Evolutionary conservation across 2,113 vertebrate genomes (phyloP).

Genomic region (Bucco capensis): DNA sequence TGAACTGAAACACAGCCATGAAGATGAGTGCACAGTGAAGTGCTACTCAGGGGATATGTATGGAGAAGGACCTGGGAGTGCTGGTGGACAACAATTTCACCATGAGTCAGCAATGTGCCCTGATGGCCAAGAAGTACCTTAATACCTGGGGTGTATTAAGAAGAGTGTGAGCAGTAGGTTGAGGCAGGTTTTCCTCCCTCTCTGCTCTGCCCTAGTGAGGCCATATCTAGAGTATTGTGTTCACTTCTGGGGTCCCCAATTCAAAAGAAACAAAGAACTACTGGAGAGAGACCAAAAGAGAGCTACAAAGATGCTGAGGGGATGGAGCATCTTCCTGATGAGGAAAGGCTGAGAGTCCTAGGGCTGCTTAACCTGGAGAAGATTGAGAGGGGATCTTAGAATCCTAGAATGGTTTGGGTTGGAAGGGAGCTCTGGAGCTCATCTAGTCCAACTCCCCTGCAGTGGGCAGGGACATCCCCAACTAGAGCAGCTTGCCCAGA

Average conservation of each 20-base stretch:
- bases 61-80: neutral
- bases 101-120: neutral
- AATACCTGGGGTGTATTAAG: neutral
- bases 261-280: neutral
- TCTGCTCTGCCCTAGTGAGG: neutral
- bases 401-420: no score
- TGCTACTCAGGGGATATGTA: neutral
- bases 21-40: neutral
- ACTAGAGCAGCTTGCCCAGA: no score
- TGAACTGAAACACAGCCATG: neutral
- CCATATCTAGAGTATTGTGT: neutral
- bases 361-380: neutral
- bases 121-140: neutral
- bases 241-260: neutral
- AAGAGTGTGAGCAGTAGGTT: neutral
- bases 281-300: neutral
- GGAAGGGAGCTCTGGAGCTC: no score
- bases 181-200: neutral
- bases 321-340: neutral
- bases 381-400: no score
- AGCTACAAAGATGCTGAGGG: neutral
- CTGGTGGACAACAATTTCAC: neutral
- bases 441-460: no score
- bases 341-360: neutral
- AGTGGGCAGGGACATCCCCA: no score